phyloP scores from a whole-genome alignment of 2,888 invertebrate genomes.

The Neria commutata region DNA sequence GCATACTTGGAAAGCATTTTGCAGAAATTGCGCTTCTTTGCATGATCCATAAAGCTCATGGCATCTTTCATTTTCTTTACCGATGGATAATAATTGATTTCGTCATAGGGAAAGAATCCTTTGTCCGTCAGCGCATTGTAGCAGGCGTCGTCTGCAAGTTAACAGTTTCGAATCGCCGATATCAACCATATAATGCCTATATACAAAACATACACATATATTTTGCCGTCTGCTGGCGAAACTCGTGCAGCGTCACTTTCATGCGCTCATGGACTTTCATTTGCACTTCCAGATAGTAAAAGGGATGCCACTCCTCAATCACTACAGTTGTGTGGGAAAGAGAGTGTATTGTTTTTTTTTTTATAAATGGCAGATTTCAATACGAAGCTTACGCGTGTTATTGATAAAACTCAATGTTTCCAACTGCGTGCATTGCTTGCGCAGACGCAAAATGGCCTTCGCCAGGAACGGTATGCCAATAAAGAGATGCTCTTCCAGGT shows the following conservation, averaged over 20 bases:
- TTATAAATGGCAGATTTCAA: no score
- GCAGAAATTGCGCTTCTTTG: conserved; percentile 81
- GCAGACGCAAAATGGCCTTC: conserved; percentile 73
- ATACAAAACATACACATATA: conserved; percentile 64
- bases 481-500: conserved; percentile 73
- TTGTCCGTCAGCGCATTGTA: conserved; percentile 74
- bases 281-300: conserved; percentile 75
- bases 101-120: conserved; percentile 81
- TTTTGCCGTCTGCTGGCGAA: conserved; percentile 65
- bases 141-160: conserved; percentile 68
- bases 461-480: conserved; percentile 75
- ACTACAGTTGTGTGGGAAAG: conserved; percentile 30
- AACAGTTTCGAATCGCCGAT: no score
- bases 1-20: conserved; percentile 76
- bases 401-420: conserved; percentile 70
- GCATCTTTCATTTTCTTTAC: conserved; percentile 70
- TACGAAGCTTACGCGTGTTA: conserved; percentile 59
- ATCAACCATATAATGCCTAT: not conserved
- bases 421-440: conserved; percentile 72
- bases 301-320: conserved; percentile 66
- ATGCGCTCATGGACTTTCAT: conserved; percentile 57
- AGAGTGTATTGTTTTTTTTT: no score
- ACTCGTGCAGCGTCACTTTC: conserved; percentile 61
- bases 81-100: conserved; percentile 61
- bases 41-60: conserved; percentile 87